A percentile compares a stretch with the other conserved stretches of the same genome.
Conservation (phyloP, 2,888 invertebrate species). For the Gnatocerus cornutus region DNA sequence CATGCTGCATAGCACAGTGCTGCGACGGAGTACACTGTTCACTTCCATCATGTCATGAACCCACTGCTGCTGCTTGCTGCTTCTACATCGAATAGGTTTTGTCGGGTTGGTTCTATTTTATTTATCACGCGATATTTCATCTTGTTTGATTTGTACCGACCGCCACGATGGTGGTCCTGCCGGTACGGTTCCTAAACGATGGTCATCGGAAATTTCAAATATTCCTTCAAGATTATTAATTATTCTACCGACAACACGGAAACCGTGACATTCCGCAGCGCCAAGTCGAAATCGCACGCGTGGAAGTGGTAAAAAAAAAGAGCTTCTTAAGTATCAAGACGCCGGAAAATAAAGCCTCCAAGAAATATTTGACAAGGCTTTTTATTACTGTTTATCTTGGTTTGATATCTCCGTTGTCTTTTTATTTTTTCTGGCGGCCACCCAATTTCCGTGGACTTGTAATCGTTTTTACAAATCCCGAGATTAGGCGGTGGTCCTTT, state of each 20-base stretch:
- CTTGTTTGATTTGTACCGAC: slow-evolving; percentile 53
- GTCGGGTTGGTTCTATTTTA: slow-evolving; percentile 51
- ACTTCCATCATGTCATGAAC: slow-evolving; percentile 27
- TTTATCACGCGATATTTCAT: slow-evolving; percentile 56
- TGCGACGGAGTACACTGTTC: slow-evolving; percentile 20
- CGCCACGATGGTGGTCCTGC: slow-evolving; percentile 49
- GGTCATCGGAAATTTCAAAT: slow-evolving; percentile 41
- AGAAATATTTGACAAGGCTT: no score
- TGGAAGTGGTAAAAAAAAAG: neutral
- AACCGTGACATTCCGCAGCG: slow-evolving; percentile 37
- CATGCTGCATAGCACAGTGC: slow-evolving; percentile 38
- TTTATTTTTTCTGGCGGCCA: no score
- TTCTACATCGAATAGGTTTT: slow-evolving; percentile 42
- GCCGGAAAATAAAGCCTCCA: no score
- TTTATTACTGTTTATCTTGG: no score
- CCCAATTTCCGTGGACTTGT: no score
- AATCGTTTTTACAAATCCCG: neutral
- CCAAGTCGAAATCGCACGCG: slow-evolving; percentile 10
- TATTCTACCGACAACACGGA: slow-evolving; percentile 34
- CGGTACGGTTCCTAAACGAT: slow-evolving; percentile 36
- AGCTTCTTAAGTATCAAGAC: no score
- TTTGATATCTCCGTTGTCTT: no score
- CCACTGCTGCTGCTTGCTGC: slow-evolving; percentile 21
- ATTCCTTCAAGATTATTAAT: slow-evolving; percentile 41
- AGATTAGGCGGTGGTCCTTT: slow-evolving; percentile 6